Base-by-base conservation (phyloP, 2,888 invertebrate species). In the Plebejus argus region DNA sequence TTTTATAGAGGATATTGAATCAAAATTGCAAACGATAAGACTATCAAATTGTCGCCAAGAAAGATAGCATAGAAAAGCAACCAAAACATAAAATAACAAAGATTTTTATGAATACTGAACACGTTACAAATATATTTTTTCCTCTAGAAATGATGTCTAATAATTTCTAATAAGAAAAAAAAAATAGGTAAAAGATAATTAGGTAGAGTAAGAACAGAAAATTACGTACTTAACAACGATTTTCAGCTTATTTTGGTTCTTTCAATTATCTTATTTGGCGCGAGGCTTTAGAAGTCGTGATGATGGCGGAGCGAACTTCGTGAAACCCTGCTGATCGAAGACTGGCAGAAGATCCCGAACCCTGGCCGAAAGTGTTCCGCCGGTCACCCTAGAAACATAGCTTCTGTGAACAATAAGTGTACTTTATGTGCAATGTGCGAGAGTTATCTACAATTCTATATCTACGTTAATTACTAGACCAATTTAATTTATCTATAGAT, bases 291-390 rank as follows among this genome's bases (percentile, higher is more conserved):
- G 96, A 83, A 96, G 95, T 85, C 97, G 96, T 83, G 96, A 97
- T 58, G 97, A 95, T 78, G 97, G 97, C 76, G 97, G 96, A 45
- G 97, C 97, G 86, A 97, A 95, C 92, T 97, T 97, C 85, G 96
- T 95, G 91, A 97, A 97, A n/a, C 97, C 97, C 82, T 97, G 95
- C 84, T 97, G 96, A 90, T 98, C 97, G 89, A 98, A 97, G 76
- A 97, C 97, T 49, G 97, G 97, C 82, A 97, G 94, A 78, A 97
- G 90, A 84, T 97, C 97, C 79, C 96, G 95, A 76, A 97, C 96
- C 84, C 96, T 94, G 82, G 96, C 96, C 39, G 96, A 95, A 78
- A 96, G 91, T 71, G 95, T 96, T 71, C 96, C 95, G 80, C 96
- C 96, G 76, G 95, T 92, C 88, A 96, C 95, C 91, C 96, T 96